Evolutionary conservation across 2,113 vertebrate genomes (phyloP).

Genomic region (Pseudopodoces humilis): DNA sequence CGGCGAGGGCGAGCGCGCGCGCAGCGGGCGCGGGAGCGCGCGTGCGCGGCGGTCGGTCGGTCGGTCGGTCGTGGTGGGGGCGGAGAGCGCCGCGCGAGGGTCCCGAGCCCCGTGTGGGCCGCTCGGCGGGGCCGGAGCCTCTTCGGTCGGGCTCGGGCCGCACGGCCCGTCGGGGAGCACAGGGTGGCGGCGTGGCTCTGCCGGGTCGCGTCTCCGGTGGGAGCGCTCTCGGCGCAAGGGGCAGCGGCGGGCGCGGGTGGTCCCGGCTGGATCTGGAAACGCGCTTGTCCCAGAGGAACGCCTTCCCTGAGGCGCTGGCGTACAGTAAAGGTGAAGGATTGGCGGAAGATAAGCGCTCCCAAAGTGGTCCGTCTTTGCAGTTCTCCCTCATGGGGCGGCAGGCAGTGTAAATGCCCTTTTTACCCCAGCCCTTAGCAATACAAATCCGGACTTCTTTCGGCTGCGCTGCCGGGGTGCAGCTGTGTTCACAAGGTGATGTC

Average conservation of each 20-base stretch:
- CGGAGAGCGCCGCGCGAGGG: too few relatives aligned
- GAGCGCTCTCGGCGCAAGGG: too few relatives aligned
- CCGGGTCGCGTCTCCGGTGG: neutral
- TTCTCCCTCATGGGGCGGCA: accelerated
- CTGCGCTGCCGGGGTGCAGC: accelerated
- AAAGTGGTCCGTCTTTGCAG: accelerated
- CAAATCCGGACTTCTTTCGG: accelerated
- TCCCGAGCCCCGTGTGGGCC: too few relatives aligned
- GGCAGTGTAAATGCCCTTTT: neutral
- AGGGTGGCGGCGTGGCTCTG: neutral
- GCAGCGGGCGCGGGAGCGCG: too few relatives aligned
- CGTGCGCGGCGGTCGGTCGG: too few relatives aligned
- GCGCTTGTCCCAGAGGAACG: neutral
- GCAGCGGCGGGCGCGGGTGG: neutral
- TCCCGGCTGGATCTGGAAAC: neutral
- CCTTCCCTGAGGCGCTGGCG: neutral
- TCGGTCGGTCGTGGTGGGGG: too few relatives aligned
- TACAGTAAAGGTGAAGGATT: accelerated
- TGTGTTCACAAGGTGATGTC: accelerated
- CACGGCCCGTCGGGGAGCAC: neutral
- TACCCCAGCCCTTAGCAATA: accelerated
- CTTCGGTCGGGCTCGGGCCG: neutral
- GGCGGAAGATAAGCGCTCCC: neutral
- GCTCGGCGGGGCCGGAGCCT: too few relatives aligned
- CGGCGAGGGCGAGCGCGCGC: too few relatives aligned